phyloP scores from a whole-genome alignment of 1,140 invertebrate species.

The Scaptomyza pallida region DNA sequence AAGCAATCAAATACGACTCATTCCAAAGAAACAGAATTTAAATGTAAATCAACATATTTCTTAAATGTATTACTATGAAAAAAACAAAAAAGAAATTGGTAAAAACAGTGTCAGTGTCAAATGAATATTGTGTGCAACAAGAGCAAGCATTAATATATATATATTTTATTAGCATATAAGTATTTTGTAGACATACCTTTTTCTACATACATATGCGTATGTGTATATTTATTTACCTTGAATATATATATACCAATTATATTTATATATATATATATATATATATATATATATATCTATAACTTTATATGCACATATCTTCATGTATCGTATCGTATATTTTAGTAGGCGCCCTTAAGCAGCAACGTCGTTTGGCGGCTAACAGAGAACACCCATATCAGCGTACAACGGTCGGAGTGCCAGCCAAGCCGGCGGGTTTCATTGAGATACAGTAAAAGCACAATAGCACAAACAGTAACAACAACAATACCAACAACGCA shows the following conservation, averaged over 20 bases:
- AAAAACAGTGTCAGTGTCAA: slow-evolving; percentile 36
- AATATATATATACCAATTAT: slow-evolving; percentile 46
- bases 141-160: slow-evolving; percentile 49
- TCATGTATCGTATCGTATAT: slow-evolving; percentile 82
- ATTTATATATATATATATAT: slow-evolving; percentile 60
- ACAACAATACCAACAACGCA: neutral
- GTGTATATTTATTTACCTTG: slow-evolving; percentile 52
- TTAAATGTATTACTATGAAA: slow-evolving; percentile 4
- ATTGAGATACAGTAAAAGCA: slow-evolving; percentile 80
- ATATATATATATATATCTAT: slow-evolving; percentile 46
- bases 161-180: too few species aligned
- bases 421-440: slow-evolving; percentile 86
- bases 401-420: slow-evolving; percentile 92
- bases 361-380: slow-evolving; percentile 88
- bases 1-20: slow-evolving; percentile 72
- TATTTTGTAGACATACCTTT: too few species aligned
- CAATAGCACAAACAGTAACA: neutral
- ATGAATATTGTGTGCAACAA: slow-evolving; percentile 41
- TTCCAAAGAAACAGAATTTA: slow-evolving; percentile 83
- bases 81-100: slow-evolving; percentile 43
- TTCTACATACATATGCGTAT: slow-evolving; percentile 48
- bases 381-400: slow-evolving; percentile 96
- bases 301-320: slow-evolving; percentile 63
- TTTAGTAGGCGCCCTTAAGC: slow-evolving; percentile 86
- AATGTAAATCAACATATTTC: slow-evolving; percentile 54